Conservation (phyloP, 2,888 invertebrate species). For the Pteria penguin region DNA sequence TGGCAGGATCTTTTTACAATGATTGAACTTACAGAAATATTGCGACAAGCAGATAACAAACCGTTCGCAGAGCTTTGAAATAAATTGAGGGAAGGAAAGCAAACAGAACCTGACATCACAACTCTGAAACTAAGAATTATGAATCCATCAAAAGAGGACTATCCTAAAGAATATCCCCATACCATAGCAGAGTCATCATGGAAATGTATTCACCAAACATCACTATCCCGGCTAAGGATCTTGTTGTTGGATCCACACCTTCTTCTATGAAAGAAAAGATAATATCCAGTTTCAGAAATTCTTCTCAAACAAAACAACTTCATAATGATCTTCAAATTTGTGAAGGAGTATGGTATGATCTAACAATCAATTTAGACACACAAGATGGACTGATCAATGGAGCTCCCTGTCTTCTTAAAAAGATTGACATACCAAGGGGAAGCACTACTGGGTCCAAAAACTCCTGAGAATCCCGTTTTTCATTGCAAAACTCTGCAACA, state of each 20-base stretch:
- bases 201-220: too few relatives aligned
- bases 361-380: background rate
- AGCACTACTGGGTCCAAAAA: too few relatives aligned
- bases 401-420: too few relatives aligned
- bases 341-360: background rate
- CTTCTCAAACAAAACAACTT: background rate
- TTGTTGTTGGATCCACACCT: background rate
- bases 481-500: too few relatives aligned
- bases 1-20: conserved; percentile 31
- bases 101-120: conserved; percentile 23
- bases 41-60: conserved; percentile 26
- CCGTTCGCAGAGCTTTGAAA: conserved; percentile 27
- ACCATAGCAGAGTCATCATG: too few relatives aligned
- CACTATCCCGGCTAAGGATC: too few relatives aligned
- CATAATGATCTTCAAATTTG: background rate
- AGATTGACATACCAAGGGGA: too few relatives aligned
- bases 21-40: conserved; percentile 24
- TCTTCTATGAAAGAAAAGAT: background rate
- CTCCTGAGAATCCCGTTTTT: too few relatives aligned
- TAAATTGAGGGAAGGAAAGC: conserved; percentile 26
- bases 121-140: background rate
- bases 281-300: too few relatives aligned
- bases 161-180: conserved; percentile 23
- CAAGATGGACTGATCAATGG: background rate
- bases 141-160: background rate